These are phyloP conservation scores for Noctuana brunneofusca DNA, from an alignment of 2,888 invertebrate genomes.

Conservation along the genomic window DNA sequence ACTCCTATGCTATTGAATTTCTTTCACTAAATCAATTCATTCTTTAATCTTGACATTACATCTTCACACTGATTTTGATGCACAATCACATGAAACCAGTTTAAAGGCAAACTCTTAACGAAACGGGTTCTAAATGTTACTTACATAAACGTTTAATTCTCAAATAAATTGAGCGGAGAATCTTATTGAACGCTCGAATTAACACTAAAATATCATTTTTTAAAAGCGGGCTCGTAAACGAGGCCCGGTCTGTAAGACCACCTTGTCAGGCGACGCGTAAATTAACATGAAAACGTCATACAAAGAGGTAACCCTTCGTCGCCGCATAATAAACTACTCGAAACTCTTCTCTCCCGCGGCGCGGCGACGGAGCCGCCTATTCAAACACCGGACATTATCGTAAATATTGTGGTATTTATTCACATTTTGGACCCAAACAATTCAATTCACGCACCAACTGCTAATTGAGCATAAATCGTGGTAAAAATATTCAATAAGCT, in stretches of 20 bases:
- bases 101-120: constrained; percentile 37
- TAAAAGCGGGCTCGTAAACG: constrained; percentile 51
- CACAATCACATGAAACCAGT: constrained; percentile 36
- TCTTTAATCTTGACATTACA: constrained; percentile 14
- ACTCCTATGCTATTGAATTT: neutral
- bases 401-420: constrained; percentile 82
- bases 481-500: constrained; percentile 79
- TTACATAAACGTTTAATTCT: constrained; percentile 52
- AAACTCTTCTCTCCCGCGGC: constrained; percentile 65
- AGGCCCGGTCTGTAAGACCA: constrained; percentile 61
- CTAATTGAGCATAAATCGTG: constrained; percentile 80
- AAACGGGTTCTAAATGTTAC: constrained; percentile 44
- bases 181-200: constrained; percentile 62
- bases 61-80: constrained; percentile 20
- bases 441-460: constrained; percentile 79
- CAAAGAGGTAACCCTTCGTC: constrained; percentile 77
- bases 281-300: constrained; percentile 69
- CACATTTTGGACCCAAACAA: constrained; percentile 79
- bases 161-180: constrained; percentile 57
- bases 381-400: constrained; percentile 76
- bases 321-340: constrained; percentile 66
- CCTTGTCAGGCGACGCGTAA: constrained; percentile 67
- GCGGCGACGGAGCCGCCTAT: constrained; percentile 64
- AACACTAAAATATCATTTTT: constrained; percentile 78
- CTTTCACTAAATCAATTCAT: constrained; percentile 8